Evolutionary conservation across 2,113 vertebrate genomes (phyloP).

Genomic region (Thamnaconus septentrionalis): DNA sequence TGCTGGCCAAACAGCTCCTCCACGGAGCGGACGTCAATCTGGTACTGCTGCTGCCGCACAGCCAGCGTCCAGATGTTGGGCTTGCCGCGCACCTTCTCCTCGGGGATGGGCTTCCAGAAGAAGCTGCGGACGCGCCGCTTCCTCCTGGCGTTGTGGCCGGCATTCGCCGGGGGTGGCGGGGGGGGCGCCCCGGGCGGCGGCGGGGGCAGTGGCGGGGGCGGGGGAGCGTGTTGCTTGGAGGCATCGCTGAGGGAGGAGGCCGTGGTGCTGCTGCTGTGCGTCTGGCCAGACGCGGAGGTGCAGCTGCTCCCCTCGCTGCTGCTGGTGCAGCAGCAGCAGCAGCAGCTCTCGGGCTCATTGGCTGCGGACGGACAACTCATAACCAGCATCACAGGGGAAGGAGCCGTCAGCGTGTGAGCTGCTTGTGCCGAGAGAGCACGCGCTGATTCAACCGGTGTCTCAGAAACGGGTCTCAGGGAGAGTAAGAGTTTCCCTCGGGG

Average conservation of each 20-base stretch:
- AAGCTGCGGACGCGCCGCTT: conserved; percentile 92
- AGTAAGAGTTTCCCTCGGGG: no score
- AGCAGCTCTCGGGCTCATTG: conserved; percentile 84
- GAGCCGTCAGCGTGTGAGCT: conserved; percentile 31
- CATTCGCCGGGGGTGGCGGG: conserved; percentile 23
- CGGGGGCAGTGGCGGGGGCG: conserved; percentile 49
- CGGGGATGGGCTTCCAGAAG: conserved; percentile 97
- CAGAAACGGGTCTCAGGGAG: neutral
- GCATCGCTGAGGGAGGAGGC: conserved; percentile 61
- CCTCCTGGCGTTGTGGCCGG: conserved; percentile 75
- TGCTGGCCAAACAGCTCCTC: conserved; percentile 97
- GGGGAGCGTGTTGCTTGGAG: conserved; percentile 46
- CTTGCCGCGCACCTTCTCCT: conserved; percentile 93
- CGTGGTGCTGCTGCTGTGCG: conserved; percentile 67
- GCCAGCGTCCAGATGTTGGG: conserved; percentile 96
- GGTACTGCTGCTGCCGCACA: conserved; percentile 86
- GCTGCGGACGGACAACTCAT: conserved; percentile 88
- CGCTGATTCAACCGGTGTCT: neutral
- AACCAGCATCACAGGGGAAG: conserved; percentile 83
- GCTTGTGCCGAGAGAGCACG: conserved; percentile 8
- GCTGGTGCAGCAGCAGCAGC: neutral
- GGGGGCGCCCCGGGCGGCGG: conserved; percentile 76
- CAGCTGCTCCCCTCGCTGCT: conserved; percentile 69
- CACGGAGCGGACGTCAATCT: conserved; percentile 89
- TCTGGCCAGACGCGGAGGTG: conserved; percentile 30